These are phyloP conservation scores for Ceratitis capitata DNA, from an alignment of 1,140 invertebrate species.

Conservation along the genomic window DNA sequence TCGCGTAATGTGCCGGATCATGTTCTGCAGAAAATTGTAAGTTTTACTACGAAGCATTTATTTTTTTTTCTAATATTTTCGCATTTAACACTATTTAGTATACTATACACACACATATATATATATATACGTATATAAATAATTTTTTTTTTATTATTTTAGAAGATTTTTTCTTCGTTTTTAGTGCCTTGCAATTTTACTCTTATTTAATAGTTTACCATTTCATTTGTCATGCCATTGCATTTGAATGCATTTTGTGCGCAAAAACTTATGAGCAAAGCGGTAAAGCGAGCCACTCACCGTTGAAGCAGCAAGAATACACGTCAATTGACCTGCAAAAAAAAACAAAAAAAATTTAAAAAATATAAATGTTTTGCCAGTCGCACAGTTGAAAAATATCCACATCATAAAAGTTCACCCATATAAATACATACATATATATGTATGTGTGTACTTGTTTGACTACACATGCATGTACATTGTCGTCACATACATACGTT, in stretches of 20 bases:
- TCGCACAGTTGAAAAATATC: neutral
- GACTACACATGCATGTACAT: too few relatives aligned
- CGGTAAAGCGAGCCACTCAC: neutral
- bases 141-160: too few relatives aligned
- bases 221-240: conserved; percentile 40
- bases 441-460: too few relatives aligned
- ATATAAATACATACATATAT: neutral
- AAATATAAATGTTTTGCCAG: conserved; percentile 9
- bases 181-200: neutral
- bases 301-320: neutral
- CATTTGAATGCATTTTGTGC: conserved; percentile 43
- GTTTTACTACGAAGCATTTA: conserved; percentile 59
- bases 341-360: too few relatives aligned
- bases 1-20: conserved; percentile 87
- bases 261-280: neutral
- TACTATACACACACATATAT: too few relatives aligned
- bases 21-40: conserved; percentile 81
- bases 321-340: neutral
- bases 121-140: too few relatives aligned
- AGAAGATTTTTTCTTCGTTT: conserved; percentile 39
- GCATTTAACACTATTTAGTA: conserved; percentile 1
- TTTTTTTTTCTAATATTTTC: neutral
- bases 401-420: too few relatives aligned
- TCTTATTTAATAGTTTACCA: conserved; percentile 13
- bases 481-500: neutral